Conservation (phyloP, 2,888 invertebrate genomes). For the Drosophila antonietae region DNA sequence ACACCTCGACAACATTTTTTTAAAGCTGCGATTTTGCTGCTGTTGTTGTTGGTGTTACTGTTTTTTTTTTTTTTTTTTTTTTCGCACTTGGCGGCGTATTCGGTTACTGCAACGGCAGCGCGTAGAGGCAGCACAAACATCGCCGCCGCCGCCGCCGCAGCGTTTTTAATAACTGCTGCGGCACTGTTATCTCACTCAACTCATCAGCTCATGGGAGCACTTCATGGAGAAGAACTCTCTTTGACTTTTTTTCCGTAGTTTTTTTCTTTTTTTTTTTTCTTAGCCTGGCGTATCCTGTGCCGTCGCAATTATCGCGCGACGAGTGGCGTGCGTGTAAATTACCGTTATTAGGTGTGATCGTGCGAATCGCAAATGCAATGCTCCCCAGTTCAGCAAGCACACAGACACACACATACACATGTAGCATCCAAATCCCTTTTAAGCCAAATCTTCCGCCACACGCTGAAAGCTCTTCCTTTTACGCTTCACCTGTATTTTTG, state of each 20-base stretch:
- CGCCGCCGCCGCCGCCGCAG: constrained; percentile 46
- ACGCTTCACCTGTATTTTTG: neutral
- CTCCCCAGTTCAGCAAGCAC: constrained; percentile 26
- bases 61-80: constrained; percentile 43
- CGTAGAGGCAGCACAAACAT: constrained; percentile 47
- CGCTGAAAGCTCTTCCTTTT: neutral
- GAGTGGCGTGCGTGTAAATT: constrained; percentile 82
- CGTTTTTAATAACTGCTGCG: constrained; percentile 73
- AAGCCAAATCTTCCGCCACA: neutral
- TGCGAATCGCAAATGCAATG: constrained; percentile 58
- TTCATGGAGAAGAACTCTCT: constrained; percentile 7
- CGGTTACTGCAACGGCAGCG: constrained; percentile 61
- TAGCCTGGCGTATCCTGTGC: constrained; percentile 53
- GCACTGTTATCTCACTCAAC: constrained; percentile 74
- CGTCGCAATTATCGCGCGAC: constrained; percentile 77
- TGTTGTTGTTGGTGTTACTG: constrained; percentile 49
- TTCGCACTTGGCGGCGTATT: constrained; percentile 81
- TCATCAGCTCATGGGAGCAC: constrained; percentile 57
- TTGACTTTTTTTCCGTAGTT: neutral
- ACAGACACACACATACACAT: neutral
- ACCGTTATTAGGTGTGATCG: constrained; percentile 83
- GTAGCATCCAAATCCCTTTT: neutral
- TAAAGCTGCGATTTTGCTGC: constrained; percentile 18
- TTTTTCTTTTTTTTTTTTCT: neutral
- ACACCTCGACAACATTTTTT: constrained; percentile 81